phyloP scores from a whole-genome alignment of 1,140 invertebrate genomes.

The Nephila pilipes region DNA sequence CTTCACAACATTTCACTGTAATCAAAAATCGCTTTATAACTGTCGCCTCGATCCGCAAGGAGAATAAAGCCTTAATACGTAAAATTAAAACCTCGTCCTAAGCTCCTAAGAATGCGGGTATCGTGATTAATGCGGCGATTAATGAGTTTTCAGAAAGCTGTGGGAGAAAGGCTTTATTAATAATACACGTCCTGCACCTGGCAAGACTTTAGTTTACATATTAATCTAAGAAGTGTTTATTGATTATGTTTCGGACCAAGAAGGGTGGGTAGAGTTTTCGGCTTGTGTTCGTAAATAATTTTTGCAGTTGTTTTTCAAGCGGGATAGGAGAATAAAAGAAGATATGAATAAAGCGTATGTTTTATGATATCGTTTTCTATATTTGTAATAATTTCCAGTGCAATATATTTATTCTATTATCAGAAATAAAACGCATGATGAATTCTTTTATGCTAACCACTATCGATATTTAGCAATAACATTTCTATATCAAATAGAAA shows the following conservation, averaged over 20 bases:
- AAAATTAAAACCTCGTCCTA: conserved; percentile 26
- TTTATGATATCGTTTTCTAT: too few species aligned
- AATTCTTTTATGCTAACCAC: too few species aligned
- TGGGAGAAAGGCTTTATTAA: conserved; percentile 7
- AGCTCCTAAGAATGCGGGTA: conserved; percentile 32
- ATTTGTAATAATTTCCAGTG: too few species aligned
- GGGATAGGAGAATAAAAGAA: too few species aligned
- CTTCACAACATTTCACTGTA: background rate
- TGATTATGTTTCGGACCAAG: background rate
- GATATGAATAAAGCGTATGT: too few species aligned
- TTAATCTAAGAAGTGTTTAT: conserved; percentile 44
- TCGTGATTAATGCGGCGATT: conserved; percentile 23
- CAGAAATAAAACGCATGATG: too few species aligned
- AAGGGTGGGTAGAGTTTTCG: too few species aligned
- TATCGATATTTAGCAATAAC: too few species aligned
- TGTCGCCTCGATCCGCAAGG: background rate
- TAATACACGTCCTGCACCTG: conserved; percentile 31
- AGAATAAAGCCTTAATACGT: conserved; percentile 28
- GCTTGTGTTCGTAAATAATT: too few species aligned
- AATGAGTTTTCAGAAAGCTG: conserved; percentile 40
- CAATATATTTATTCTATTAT: too few species aligned
- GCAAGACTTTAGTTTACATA: conserved; percentile 43
- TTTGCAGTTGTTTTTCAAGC: too few species aligned
- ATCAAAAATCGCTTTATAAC: conserved; percentile 38
- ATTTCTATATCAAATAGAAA: too few species aligned